A percentile compares a stretch with the other conserved stretches of the same genome.
Conservation (phyloP, 2,888 invertebrate species). For the Drosophila meridiana region DNA sequence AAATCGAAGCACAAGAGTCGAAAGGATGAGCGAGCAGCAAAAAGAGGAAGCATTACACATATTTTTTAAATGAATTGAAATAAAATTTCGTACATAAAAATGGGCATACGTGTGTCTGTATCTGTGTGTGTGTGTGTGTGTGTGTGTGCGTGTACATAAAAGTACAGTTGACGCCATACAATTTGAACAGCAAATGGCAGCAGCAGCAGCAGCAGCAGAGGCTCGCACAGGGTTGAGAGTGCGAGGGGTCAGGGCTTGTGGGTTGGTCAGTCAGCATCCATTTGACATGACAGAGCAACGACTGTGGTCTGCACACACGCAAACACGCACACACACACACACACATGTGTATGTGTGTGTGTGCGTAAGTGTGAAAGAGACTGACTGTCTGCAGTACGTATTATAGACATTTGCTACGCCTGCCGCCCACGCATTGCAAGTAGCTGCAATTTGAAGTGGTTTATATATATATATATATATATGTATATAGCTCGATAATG, state of each 20-base stretch:
- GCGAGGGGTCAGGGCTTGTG: slow-evolving; percentile 22
- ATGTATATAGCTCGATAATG: slow-evolving; percentile 4
- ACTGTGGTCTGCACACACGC: slow-evolving; percentile 45
- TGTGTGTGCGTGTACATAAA: slow-evolving; percentile 59
- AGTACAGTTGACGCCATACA: slow-evolving; percentile 82
- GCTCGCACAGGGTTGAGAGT: not conserved
- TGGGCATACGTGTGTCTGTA: slow-evolving; percentile 47
- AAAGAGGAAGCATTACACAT: slow-evolving; percentile 64
- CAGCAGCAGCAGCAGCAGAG: slow-evolving; percentile 38
- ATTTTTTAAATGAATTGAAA: slow-evolving; percentile 80
- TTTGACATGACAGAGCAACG: slow-evolving; percentile 54
- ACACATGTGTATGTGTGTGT: slow-evolving; percentile 1
- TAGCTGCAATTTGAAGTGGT: slow-evolving; percentile 67
- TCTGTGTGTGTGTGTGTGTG: slow-evolving; percentile 32
- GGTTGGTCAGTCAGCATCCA: slow-evolving; percentile 66
- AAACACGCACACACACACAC: not conserved
- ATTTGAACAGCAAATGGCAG: slow-evolving; percentile 73
- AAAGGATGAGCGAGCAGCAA: slow-evolving; percentile 59
- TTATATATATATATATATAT: slow-evolving; percentile 29
- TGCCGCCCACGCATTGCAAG: slow-evolving; percentile 38
- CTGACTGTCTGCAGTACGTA: slow-evolving; percentile 52
- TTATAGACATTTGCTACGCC: slow-evolving; percentile 21
- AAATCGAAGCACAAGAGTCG: slow-evolving; percentile 72
- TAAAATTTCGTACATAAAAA: slow-evolving; percentile 78
- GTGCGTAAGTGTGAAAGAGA: slow-evolving; percentile 44